Base-by-base conservation (phyloP, 2,797 vertebrate genomes). In the Sternotherus odoratus region DNA sequence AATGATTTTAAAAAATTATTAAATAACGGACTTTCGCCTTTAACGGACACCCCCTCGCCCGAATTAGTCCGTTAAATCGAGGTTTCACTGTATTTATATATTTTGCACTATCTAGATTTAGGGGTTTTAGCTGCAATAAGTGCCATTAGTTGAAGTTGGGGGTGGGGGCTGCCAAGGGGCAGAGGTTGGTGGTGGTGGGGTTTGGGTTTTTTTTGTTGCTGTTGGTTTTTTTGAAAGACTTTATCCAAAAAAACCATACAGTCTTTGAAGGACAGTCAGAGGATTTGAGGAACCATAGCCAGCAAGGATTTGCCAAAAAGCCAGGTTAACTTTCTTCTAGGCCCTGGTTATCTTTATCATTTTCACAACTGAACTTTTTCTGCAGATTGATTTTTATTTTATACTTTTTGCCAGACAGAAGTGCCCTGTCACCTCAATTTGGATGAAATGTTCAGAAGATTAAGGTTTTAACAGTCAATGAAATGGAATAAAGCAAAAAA, bases 391-490 rank as follows among this genome's bases (percentile, higher is more conserved):
- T n/a, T 69, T 43, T 63, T 69, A 39, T 51, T 85, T 74, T 77
- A 28, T 57, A 43, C 46, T 12, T 56, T 93, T 87, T 80, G 51
- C 54, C 60, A 57, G 83, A 91, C 84, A 94, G 82, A 95, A 96
- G 82, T 95, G 9, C 95, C 63, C 95, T 81, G 90, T 81, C 50
- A 83, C 26, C 33, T 60, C 87, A 95, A 50, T 77, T 84, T 91
- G n/a, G 28, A 84, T n/a, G 10, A 95, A 88, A 63, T 56, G 26
- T 89, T 91, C 85, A 87, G 12, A 19, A 84, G 30, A 75, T 63
- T 81, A 46, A 12, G 51, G 75, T 36, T n/a, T n/a, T 24, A 74
- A 69, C 21, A 63, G 63, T 92, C 69, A 69, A 39, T 66, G 26
- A 82, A 85, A 46, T 17, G 24, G 66, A 90, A 78, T 4, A 86